Percentiles rank a stretch among this genome's conserved stretches.
Conservation (phyloP, 1,140 invertebrate species). For the Neoseiulus cucumeris region DNA sequence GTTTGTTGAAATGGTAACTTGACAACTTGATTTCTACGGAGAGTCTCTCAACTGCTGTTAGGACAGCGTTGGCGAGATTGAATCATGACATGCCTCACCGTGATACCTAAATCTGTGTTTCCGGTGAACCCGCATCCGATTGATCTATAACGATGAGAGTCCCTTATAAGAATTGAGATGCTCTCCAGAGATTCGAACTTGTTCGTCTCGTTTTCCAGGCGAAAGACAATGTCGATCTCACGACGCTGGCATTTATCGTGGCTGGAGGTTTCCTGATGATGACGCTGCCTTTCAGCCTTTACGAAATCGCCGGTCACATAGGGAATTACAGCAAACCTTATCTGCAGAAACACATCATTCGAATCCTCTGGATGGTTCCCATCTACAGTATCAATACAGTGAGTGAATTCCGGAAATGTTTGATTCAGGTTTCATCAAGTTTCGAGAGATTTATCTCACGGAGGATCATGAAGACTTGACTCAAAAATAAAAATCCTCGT, state of each 20-base stretch:
- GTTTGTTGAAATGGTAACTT: slow-evolving; percentile 37
- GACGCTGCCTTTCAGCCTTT: slow-evolving; percentile 73
- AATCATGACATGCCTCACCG: no score
- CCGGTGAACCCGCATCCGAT: no score
- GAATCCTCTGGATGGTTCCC: slow-evolving; percentile 93
- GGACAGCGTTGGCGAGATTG: no score
- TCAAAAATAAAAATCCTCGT: slow-evolving; percentile 19
- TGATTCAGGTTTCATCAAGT: neutral
- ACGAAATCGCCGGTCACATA: slow-evolving; percentile 81
- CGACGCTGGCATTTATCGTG: neutral
- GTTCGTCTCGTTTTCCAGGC: neutral
- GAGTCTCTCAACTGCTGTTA: no score
- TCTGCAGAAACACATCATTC: slow-evolving; percentile 80
- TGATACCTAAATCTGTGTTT: no score
- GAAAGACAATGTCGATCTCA: neutral
- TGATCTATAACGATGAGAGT: no score
- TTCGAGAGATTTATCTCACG: neutral
- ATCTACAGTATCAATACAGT: slow-evolving; percentile 86
- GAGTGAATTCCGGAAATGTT: slow-evolving; percentile 30
- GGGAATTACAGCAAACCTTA: slow-evolving; percentile 79
- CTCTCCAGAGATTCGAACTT: no score
- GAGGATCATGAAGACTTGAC: neutral
- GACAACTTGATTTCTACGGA: slow-evolving; percentile 16
- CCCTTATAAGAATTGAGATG: no score
- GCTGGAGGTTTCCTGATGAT: slow-evolving; percentile 74